A percentile compares a stretch with the other conserved stretches of the same genome.
Evolutionary conservation across 2,888 invertebrate species (phyloP).

Genomic region (Tachystola acroxantha): DNA sequence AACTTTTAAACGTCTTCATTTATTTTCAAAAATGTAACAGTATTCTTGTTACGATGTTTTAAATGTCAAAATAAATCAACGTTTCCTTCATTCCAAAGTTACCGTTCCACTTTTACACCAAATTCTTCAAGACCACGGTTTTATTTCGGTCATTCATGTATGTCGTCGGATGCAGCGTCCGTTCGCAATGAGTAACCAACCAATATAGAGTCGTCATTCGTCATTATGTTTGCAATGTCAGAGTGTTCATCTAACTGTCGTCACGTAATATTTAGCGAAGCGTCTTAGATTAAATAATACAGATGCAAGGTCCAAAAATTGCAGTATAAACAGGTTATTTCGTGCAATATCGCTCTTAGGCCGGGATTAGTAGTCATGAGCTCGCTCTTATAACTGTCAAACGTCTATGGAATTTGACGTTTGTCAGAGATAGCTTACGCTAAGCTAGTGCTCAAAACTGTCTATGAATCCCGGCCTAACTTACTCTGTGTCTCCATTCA

Average conservation of each 20-base stretch:
- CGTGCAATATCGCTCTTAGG: no score
- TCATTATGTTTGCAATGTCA: slow-evolving; percentile 32
- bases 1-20: neutral
- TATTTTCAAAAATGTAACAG: neutral
- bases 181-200: slow-evolving; percentile 4
- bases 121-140: neutral
- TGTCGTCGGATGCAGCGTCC: neutral
- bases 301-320: no score
- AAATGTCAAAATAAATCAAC: neutral
- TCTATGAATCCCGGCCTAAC: no score
- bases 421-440: no score
- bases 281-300: no score
- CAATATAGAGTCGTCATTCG: slow-evolving; percentile 13
- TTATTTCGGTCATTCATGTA: neutral
- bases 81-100: neutral
- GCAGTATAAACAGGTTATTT: no score
- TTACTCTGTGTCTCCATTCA: no score
- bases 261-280: slow-evolving; percentile 21
- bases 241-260: slow-evolving; percentile 28
- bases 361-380: no score
- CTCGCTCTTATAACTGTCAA: no score
- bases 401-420: no score
- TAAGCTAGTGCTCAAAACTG: no score
- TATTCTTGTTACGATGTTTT: neutral
- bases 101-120: neutral